Conservation (phyloP, 2,888 invertebrate genomes). For the Epinotia demarniana region DNA sequence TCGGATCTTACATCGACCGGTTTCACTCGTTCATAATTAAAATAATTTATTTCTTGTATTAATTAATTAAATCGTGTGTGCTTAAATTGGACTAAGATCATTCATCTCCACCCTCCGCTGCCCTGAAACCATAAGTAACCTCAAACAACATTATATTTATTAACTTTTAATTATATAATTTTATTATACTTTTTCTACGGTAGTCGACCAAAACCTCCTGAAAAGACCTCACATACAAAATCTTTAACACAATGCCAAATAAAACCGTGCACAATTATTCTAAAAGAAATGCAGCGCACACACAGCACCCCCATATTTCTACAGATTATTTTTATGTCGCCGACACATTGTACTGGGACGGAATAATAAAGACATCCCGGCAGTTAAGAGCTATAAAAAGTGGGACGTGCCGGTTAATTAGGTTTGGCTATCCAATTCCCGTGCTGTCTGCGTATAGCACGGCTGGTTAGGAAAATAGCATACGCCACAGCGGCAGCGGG, state of each 20-base stretch:
- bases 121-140: too few species aligned
- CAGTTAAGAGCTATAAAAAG: conserved; percentile 54
- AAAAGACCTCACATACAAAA: neutral
- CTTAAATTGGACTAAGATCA: too few species aligned
- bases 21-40: too few species aligned
- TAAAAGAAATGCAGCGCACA: conserved; percentile 11
- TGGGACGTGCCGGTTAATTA: conserved; percentile 56
- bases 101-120: too few species aligned
- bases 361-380: conserved; percentile 36
- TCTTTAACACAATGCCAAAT: neutral
- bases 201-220: neutral
- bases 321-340: conserved; percentile 12
- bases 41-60: too few species aligned
- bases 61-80: too few species aligned
- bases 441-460: conserved; percentile 51
- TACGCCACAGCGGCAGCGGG: conserved; percentile 47
- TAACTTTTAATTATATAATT: too few species aligned
- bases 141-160: too few species aligned
- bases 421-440: conserved; percentile 60
- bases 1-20: too few species aligned
- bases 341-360: conserved; percentile 11
- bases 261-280: conserved; percentile 2
- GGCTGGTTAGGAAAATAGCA: conserved; percentile 46
- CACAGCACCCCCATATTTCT: conserved; percentile 10
- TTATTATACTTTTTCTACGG: too few species aligned